These are phyloP conservation scores for Andrena fulva DNA, from an alignment of 2,888 invertebrate genomes.

Conservation along the genomic window DNA sequence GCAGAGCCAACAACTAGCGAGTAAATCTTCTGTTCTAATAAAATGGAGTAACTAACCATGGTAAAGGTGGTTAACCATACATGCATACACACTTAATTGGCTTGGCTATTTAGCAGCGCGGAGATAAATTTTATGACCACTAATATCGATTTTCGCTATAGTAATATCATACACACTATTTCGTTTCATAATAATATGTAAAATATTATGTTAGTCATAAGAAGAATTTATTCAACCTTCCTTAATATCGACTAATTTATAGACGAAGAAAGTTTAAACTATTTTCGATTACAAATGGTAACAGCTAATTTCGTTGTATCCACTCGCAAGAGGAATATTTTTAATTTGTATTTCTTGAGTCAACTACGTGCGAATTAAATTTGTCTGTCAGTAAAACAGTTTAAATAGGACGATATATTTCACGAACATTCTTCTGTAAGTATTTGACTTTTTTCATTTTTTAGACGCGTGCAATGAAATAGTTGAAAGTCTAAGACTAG, in stretches of 20 bases:
- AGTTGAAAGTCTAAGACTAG: constrained; percentile 18
- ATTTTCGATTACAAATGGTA: too few relatives aligned
- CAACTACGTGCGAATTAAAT: too few relatives aligned
- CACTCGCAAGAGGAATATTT: too few relatives aligned
- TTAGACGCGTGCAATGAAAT: background rate
- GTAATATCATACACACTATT: background rate
- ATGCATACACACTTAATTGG: constrained; percentile 5
- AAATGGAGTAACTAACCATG: constrained; percentile 15
- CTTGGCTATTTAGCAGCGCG: constrained; percentile 10
- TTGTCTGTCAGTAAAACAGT: too few relatives aligned
- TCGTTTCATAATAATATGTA: background rate
- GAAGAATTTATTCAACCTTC: too few relatives aligned
- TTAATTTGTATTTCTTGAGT: too few relatives aligned
- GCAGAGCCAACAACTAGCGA: constrained; percentile 4
- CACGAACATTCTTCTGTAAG: too few relatives aligned
- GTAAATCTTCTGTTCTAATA: constrained; percentile 23
- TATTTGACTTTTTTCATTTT: background rate
- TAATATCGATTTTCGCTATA: background rate
- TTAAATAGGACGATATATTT: too few relatives aligned
- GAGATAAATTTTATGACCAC: constrained; percentile 2
- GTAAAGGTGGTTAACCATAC: constrained; percentile 22
- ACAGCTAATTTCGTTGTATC: too few relatives aligned
- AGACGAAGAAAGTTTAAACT: background rate
- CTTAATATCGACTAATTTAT: background rate
- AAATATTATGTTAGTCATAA: background rate